Evolutionary conservation across 1,140 invertebrate species (phyloP).

Genomic region (Leptopilina clavipes): DNA sequence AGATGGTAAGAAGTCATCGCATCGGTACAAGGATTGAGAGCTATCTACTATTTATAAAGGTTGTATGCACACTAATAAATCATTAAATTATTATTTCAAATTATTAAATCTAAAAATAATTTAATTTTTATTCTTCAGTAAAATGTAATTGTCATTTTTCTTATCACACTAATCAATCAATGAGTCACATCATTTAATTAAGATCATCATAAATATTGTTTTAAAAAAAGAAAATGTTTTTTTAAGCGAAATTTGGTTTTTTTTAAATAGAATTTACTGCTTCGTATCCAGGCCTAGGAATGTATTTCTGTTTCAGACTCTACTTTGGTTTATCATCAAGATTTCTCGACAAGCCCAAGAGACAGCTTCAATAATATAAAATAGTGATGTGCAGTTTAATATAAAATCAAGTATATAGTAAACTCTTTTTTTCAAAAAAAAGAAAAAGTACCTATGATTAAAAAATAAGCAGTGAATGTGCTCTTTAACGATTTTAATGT

Average conservation of each 20-base stretch:
- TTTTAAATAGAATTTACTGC: neutral
- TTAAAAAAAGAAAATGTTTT: neutral
- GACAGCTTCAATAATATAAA: conserved; percentile 45
- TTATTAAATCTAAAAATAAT: too few relatives aligned
- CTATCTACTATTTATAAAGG: conserved; percentile 61
- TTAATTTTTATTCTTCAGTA: too few relatives aligned
- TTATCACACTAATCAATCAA: too few relatives aligned
- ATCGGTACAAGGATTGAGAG: conserved; percentile 72
- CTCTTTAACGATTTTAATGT: conserved; percentile 18
- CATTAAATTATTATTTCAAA: conserved; percentile 29
- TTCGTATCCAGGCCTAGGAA: conserved; percentile 54
- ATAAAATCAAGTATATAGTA: conserved; percentile 20
- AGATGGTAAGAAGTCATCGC: conserved; percentile 72
- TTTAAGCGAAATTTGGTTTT: neutral
- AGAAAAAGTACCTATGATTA: too few relatives aligned
- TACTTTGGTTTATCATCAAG: conserved; percentile 41
- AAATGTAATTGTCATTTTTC: too few relatives aligned
- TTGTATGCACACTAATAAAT: conserved; percentile 63
- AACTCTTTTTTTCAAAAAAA: neutral
- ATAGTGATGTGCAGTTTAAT: conserved; percentile 44
- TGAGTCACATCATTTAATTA: too few relatives aligned
- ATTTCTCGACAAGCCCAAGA: conserved; percentile 39
- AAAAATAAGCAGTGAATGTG: conserved; percentile 15
- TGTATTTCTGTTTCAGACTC: conserved; percentile 59
- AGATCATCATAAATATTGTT: too few relatives aligned